These are phyloP conservation scores for Dasypolia templi DNA, from an alignment of 2,888 invertebrate species.

Conservation along the genomic window DNA sequence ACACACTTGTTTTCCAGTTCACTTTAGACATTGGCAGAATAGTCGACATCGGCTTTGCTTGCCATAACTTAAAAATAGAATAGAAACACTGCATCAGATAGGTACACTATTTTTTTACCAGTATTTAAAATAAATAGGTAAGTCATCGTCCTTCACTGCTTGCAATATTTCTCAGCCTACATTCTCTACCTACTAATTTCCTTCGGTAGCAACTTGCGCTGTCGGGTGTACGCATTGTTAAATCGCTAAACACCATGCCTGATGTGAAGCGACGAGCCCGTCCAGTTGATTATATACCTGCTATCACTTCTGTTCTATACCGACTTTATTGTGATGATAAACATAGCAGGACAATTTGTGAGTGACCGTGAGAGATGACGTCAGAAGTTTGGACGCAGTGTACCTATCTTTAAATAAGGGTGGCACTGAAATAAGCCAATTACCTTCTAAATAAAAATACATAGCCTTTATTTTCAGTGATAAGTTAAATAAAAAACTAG, in stretches of 20 bases:
- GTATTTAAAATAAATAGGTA: not conserved
- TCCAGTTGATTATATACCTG: constrained; percentile 64
- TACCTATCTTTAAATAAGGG: not conserved
- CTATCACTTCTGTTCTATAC: constrained; percentile 47
- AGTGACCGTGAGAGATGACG: constrained; percentile 29
- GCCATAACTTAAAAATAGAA: too few relatives aligned
- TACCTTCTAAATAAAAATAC: not conserved
- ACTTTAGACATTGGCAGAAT: too few relatives aligned
- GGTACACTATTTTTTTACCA: too few relatives aligned
- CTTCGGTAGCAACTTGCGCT: constrained; percentile 64
- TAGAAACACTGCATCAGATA: too few relatives aligned
- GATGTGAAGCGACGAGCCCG: constrained; percentile 53
- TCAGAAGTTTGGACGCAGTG: constrained; percentile 17
- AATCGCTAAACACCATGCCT: constrained; percentile 62
- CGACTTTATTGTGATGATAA: constrained; percentile 7
- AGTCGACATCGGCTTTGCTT: too few relatives aligned
- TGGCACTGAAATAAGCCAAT: not conserved
- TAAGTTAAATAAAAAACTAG: not conserved
- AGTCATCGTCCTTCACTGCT: not conserved
- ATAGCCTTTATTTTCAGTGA: not conserved
- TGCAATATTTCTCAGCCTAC: constrained; percentile 40
- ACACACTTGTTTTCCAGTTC: too few relatives aligned
- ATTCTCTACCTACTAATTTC: constrained; percentile 1
- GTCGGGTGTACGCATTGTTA: constrained; percentile 75
- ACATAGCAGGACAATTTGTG: constrained; percentile 11